A percentile compares a stretch with the other conserved stretches of the same genome.
Evolutionary conservation across 2,113 vertebrate species (phyloP).

Genomic region (Dinomys branickii): DNA sequence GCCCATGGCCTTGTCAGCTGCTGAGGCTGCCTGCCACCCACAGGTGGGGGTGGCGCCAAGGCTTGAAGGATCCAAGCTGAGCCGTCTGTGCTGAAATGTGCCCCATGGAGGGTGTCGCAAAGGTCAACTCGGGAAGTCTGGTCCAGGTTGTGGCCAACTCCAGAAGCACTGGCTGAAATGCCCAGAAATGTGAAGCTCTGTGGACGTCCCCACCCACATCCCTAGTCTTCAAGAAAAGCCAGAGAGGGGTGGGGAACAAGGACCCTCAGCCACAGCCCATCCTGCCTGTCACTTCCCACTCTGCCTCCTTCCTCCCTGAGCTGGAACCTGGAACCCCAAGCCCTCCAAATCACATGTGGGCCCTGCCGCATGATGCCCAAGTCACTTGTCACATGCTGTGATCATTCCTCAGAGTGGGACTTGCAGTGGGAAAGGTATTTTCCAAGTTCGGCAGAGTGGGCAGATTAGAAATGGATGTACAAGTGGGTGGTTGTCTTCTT

Average conservation of each 20-base stretch:
- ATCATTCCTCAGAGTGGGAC: background rate
- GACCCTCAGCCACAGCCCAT: background rate
- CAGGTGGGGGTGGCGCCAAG: background rate
- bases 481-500: background rate
- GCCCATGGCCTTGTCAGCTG: conserved; percentile 81
- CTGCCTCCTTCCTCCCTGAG: background rate
- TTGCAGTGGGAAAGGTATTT: background rate
- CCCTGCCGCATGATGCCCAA: background rate
- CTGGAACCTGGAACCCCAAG: background rate
- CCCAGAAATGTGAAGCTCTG: conserved; percentile 36
- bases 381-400: fast-evolving
- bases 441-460: background rate
- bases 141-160: background rate
- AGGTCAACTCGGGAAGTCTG: background rate
- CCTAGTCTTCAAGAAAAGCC: background rate
- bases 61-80: conserved; percentile 53
- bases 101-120: fast-evolving
- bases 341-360: background rate
- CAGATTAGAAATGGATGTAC: background rate
- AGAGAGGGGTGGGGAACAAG: background rate
- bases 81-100: background rate
- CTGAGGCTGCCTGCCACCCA: conserved; percentile 60
- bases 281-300: fast-evolving
- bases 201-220: fast-evolving
- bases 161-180: background rate